Base-by-base conservation (phyloP, 1,140 invertebrate genomes). In the Dysdera silvatica region DNA sequence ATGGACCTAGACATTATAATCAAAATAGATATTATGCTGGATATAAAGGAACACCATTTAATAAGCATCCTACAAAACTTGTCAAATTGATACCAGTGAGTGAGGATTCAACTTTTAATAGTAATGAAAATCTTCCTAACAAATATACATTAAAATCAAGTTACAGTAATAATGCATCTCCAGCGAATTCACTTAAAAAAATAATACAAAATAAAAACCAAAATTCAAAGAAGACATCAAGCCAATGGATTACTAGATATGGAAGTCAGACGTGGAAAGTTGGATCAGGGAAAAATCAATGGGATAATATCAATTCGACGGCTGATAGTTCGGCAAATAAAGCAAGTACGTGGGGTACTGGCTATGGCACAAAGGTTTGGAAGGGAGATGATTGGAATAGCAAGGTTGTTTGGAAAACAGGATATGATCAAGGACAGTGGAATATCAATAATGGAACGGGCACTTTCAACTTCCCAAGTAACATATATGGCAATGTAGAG, bases 391-490 rank as follows among this genome's bases (percentile, higher is more conserved):
- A 54, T 40, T 63, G 61, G 61, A 51, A 63, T 10, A 63, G 61
- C 16, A 63, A 63, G 18, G 52, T 63, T 3, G 61, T 63, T n/a
- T 63, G 61, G 61, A 63, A 63, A 49, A 63, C 61, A 10, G 59
- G 59, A 31, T 53, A 45, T 37, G 40, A 18, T 10, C 28, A 29
- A 18, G 41, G 31, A 16, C 3, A 48, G 14, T 63, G 61, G 61
- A 4, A n/a, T 16, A 23, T 12, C 5, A 37, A 54, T n/a, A 54
- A 54, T 24, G 24, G 26, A 3, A 18, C 41, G 14, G 55, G 48
- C 12, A 59, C 35, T 24, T 49, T 14, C 31, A 49, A 31, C 0
- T 29, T 31, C n/a, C n/a, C n/a, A n/a, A n/a, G n/a, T n/a, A n/a
- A n/a, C n/a, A n/a, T n/a, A n/a, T n/a, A 1, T 63, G 61, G 61